Base-by-base conservation (phyloP, 2,888 invertebrate genomes). In the Apamea monoglypha region DNA sequence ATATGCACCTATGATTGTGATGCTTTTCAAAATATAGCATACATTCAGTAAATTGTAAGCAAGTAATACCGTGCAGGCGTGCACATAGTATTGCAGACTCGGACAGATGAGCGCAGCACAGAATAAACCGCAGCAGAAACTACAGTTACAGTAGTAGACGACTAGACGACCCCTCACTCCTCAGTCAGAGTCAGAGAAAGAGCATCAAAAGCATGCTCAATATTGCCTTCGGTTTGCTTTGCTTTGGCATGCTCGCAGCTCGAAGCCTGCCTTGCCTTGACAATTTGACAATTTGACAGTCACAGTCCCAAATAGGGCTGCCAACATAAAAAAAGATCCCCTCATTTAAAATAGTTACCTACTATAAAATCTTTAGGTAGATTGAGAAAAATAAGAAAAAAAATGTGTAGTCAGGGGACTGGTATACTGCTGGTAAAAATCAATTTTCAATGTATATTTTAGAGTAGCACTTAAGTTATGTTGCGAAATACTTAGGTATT, bases 51-150 rank as follows among this genome's bases (percentile, higher is more conserved):
- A 82, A 56, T 47, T 29, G 1, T 61, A 29, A 0, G 50, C 14
- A 73, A 53, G 16, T 61, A 47, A 36, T 74, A 63, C 21, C 21
- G 56, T 69, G 80, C 81, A 80, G 47, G 56, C 56, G 56, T 44
- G 82, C 74, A 63, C 82, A 63, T 53, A 44, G 32, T 81, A 29
- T 44, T 63, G 32, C 44, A 69, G 63, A 21, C 6, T 61, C 18
- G 10, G n/a, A 18, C 32, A 32, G 40, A 29, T 40, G 32, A 78
- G 29, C 21, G 53, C 63, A 63, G 36, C 32, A 44, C 74, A 63
- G n/a, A 53, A n/a, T 53, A 76, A 18, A 82, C 21, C 40, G 16
- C 36, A 63, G 4, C n/a, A 81, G 3, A 53, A 40, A 76, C 44
- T 59, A 36, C n/a, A 25, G 32, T n/a, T 56, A 44, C 16, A 59